Evolutionary conservation across 2,797 vertebrate species (phyloP), one percentile per base, ranked within the genome.

Genomic region (Harpagifer antarcticus): DNA sequence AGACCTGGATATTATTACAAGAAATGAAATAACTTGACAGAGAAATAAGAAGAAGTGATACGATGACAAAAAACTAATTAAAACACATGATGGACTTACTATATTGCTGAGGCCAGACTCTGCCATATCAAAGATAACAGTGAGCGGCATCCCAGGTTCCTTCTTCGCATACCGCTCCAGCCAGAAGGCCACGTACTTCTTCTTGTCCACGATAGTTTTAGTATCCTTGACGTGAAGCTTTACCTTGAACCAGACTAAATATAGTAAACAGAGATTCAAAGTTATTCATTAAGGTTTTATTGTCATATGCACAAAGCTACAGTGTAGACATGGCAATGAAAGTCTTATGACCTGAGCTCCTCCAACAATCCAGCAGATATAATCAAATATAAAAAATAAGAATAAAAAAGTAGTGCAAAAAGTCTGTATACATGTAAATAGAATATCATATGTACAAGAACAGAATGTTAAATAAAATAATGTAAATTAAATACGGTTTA

Each of bases 121-220:
- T 0, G 96, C 49, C 96, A 99, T 97, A 92, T 99, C 98, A 82
- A 99, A 99, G 62, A 99, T 95, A 47, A 99, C 97, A 0, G 98
- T 99, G 72, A 99, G 86, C 0, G 96, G 97, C 86, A 98, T 99
- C 52, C 97, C 98, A 2, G 97, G 96, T 80, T 99, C 98, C 73
- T 96, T 96, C 74, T 95, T 97, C 11, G 96, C 93, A 71, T 99
- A 98, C 8, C 96, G 95, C 88, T 99, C 98, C 90, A 99, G 80
- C 98, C 98, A 99, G 93, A 99, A 99, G 16, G 98, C 98, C 2
- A 97, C 94, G 15, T 98, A 96, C 83, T 96, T 97, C 96, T 98
- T 99, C 93, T 98, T 99, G 69, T 99, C 98, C 78, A 94, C 9
- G 4, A 91, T 83, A 0, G 95, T 95, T 93, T 98, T 99, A 54